Base-by-base conservation (phyloP, 2,113 vertebrate species). In the Colossoma macropomum region DNA sequence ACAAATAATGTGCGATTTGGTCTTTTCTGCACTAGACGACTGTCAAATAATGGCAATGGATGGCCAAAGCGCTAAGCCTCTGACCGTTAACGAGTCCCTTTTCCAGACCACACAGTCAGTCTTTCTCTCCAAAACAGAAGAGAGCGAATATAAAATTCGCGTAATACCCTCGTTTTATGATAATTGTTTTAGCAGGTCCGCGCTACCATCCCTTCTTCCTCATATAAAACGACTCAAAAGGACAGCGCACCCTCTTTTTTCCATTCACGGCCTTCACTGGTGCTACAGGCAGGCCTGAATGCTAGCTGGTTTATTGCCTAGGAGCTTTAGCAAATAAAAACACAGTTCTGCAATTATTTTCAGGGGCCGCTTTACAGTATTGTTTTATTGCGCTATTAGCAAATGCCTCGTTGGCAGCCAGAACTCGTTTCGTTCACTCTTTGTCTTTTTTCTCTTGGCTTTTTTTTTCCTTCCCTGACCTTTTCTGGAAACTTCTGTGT, bases 321-420 rank as follows among this genome's bases (percentile, higher is more conserved):
- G 75, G 77, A 87, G 84, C 80, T 34, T 73, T 60, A 80, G 83
- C 60, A 87, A 88, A 87, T 84, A 87, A 86, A 88, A 85, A 85
- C 74, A 86, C 82, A 81, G 83, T 77, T 75, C 71, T 77, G 68
- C 28, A 69, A 82, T 85, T 80, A 85, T 82, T 81, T 63, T 79
- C 75, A 75, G 17, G 59, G 81, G 41, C 62, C 17, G 62, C 75
- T 86, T 84, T 71, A 87, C 77, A 80, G 82, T 71, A 82, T 79
- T 85, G 80, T 81, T 88, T 86, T 82, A 87, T 81, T 83, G 83
- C 56, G 60, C 77, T 77, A 80, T 84, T 80, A 86, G 78, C 56
- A 81, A 70, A 71, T 50, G 77, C 50, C 48, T 54, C 65, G 84
- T 75, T 82, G 72, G 72, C 79, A 80, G 79, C 81, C 83, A 76